Evolutionary conservation across 2,113 vertebrate species (phyloP).

Genomic region (Sturnus vulgaris): DNA sequence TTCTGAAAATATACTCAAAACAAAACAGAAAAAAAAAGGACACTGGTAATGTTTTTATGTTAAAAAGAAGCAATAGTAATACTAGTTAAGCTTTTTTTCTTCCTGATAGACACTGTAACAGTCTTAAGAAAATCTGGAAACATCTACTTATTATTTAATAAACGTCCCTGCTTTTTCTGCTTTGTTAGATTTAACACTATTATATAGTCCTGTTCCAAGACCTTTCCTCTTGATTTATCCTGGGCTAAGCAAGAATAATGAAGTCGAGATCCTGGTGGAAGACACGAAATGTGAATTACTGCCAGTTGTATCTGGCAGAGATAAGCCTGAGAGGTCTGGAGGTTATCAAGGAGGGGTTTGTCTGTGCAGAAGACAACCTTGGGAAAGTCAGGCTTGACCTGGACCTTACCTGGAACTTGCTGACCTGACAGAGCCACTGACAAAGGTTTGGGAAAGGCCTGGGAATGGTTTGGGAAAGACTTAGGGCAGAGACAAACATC

Average conservation of each 20-base stretch:
- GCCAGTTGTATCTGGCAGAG: not conserved
- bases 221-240: not conserved
- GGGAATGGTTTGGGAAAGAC: not conserved
- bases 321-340: not conserved
- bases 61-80: not conserved
- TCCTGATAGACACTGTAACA: not conserved
- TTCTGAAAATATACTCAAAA: not conserved
- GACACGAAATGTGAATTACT: not conserved
- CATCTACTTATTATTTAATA: not conserved
- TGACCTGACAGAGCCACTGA: not conserved
- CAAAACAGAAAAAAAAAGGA: not conserved
- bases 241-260: not conserved
- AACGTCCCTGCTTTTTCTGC: not conserved
- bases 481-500: not conserved
- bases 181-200: not conserved
- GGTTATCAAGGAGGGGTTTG: not conserved
- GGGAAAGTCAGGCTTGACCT: not conserved
- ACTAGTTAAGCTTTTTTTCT: not conserved
- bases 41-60: not conserved
- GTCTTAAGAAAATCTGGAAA: not conserved
- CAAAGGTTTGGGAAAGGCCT: not conserved
- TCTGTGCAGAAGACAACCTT: accelerated
- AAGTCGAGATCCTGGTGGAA: not conserved
- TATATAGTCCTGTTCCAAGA: not conserved
- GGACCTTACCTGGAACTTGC: not conserved